Evolutionary conservation across 1,140 invertebrate genomes (phyloP), one percentile per base, ranked within the genome.

Genomic region (Sweltsa coloradensis): DNA sequence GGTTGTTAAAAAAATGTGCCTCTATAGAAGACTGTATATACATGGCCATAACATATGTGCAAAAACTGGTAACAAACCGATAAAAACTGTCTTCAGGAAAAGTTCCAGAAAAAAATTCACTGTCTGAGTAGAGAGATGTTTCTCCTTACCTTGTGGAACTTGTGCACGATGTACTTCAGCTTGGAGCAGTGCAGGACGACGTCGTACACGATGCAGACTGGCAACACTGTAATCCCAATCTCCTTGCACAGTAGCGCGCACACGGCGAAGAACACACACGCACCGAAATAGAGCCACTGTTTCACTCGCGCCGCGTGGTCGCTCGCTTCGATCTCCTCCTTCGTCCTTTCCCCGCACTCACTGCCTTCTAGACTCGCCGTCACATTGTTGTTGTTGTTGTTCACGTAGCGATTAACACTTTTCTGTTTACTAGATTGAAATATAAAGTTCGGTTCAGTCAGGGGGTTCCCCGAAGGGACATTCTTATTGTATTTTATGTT

Each of bases 181-280:
- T 36, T 14, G 16, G 41, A 26, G 13, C 43, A 23, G 41, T 51
- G 53, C 50, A 62, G 65, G 41, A 79, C 66, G 46, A 82, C 57
- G 56, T 85, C 79, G 68, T 90, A 92, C 16, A 88, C 67, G 46
- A 83, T 79, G 66, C 89, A 93, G 22, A 93, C 76, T n/a, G 81
- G 79, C 51, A 96, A 65, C 13, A 92, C 88, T 37, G 89, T 93
- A 48, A 95, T 78, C 16, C 89, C 92, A 13, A 90, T 91, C 67
- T 97, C 93, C 66, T 93, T 93, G 65, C 83, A 85, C 34, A 92
- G 68, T 59, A 89, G 85, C 29, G 85, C 84, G 31, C 73, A 75
- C 3, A 71, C 60, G 2, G 81, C 75, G 49, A 81, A 69, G 23
- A 78, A 41, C 25, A 44, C 26, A 26, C 49, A 46, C 16, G 49